Conservation (phyloP, 2,113 vertebrate species). For the Charina bottae region DNA sequence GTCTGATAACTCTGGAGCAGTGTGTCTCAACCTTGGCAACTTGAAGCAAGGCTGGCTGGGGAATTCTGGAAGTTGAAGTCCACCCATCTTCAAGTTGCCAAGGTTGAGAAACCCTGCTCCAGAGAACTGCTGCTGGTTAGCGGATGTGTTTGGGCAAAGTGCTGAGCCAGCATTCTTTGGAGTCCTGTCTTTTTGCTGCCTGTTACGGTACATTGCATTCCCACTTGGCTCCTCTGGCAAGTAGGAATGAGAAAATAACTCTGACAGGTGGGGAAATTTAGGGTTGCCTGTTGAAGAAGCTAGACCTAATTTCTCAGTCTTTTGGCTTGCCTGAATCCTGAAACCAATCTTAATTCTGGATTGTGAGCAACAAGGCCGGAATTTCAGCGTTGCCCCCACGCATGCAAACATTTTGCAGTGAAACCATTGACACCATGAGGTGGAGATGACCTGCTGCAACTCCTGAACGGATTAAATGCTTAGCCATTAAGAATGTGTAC, state of each 20-base stretch:
- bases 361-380: not conserved
- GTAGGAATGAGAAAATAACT: not conserved
- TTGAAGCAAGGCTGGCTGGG: too few species aligned
- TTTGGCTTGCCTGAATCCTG: not conserved
- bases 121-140: not conserved
- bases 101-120: too few species aligned
- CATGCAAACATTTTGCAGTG: not conserved
- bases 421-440: not conserved
- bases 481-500: not conserved
- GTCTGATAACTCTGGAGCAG: not conserved
- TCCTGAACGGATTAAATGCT: not conserved
- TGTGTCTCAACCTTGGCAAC: too few species aligned
- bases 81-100: too few species aligned
- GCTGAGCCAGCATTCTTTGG: not conserved
- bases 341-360: not conserved
- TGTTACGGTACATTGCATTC: not conserved
- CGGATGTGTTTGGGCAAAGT: too few species aligned
- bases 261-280: not conserved
- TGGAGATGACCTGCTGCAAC: not conserved
- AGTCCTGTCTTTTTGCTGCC: not conserved
- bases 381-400: not conserved
- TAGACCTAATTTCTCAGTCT: not conserved
- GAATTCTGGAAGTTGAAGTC: too few species aligned
- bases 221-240: not conserved
- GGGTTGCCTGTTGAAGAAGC: not conserved